Percentiles rank a stretch among this genome's conserved stretches.
phyloP scores from a whole-genome alignment of 2,797 vertebrate genomes.

The Orestias chungarensis region DNA sequence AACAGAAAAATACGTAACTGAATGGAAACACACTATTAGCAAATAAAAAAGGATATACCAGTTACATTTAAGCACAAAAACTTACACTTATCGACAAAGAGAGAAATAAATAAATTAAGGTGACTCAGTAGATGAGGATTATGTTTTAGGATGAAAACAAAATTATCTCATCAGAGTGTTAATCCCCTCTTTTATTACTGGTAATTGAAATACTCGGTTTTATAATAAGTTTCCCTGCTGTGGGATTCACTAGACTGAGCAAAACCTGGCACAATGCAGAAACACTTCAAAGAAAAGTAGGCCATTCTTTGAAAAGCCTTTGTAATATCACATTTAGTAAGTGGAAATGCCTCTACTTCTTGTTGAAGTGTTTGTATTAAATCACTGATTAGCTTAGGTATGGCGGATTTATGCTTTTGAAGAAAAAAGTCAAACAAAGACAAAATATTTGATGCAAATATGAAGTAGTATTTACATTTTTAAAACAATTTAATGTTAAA shows the following conservation, averaged over 20 bases:
- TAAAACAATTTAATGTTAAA: constrained; percentile 30
- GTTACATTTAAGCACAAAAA: constrained; percentile 1
- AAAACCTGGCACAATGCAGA: constrained; percentile 47
- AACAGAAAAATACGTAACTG: not conserved
- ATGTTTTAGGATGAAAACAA: constrained; percentile 33
- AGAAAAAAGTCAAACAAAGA: constrained; percentile 11
- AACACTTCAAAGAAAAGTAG: constrained; percentile 65
- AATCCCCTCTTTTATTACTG: constrained; percentile 68
- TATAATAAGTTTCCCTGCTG: constrained; percentile 62
- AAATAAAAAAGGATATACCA: not conserved
- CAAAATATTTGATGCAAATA: constrained; percentile 4
- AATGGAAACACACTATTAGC: not conserved
- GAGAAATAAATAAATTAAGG: not conserved
- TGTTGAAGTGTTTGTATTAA: constrained; percentile 28
- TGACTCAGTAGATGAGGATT: constrained; percentile 20
- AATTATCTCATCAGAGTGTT: constrained; percentile 45
- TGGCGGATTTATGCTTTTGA: constrained; percentile 8
- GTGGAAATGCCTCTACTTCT: constrained; percentile 21
- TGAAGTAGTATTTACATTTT: constrained; percentile 8
- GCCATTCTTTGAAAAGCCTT: constrained; percentile 4
- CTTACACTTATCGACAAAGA: not conserved
- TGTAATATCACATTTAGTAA: constrained; percentile 53
- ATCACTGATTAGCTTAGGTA: constrained; percentile 32
- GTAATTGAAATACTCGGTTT: constrained; percentile 73
- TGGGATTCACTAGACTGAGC: constrained; percentile 57